Conservation (phyloP, 2,113 vertebrate species). For the Campylomormyrus tamandua region DNA sequence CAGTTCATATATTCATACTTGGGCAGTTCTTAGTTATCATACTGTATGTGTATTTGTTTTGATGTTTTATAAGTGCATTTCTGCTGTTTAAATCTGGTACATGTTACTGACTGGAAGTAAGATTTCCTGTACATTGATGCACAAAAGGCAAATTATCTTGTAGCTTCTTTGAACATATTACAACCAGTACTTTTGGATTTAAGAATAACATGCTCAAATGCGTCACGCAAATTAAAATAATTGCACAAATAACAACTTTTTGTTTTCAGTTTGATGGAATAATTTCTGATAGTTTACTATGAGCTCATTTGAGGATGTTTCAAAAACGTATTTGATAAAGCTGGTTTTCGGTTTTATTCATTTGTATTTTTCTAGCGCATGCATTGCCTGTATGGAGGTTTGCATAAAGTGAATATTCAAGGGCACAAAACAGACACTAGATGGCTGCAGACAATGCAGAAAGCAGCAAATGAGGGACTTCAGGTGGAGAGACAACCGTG, state of each 20-base stretch:
- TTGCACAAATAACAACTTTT: background rate
- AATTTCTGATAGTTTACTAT: background rate
- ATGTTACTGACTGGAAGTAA: background rate
- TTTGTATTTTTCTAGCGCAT: background rate
- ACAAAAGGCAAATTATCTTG: background rate
- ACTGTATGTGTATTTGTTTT: background rate
- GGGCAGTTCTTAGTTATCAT: background rate
- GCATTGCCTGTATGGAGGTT: background rate
- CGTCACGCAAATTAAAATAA: background rate
- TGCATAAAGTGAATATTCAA: slow-evolving; percentile 47
- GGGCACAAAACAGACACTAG: slow-evolving; percentile 67
- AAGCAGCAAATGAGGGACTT: slow-evolving; percentile 56
- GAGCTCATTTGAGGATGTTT: background rate
- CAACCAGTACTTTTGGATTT: background rate
- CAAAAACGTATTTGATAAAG: background rate
- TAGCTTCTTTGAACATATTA: background rate
- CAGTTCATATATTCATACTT: background rate
- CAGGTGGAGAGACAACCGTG: background rate
- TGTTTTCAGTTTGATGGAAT: background rate
- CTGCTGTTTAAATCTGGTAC: background rate
- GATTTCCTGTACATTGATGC: background rate
- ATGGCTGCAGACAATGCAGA: slow-evolving; percentile 73
- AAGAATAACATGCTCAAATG: background rate
- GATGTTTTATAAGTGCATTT: background rate
- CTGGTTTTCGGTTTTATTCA: background rate